Conservation (phyloP, 1,140 invertebrate species). For the Steinernema khuongi region DNA sequence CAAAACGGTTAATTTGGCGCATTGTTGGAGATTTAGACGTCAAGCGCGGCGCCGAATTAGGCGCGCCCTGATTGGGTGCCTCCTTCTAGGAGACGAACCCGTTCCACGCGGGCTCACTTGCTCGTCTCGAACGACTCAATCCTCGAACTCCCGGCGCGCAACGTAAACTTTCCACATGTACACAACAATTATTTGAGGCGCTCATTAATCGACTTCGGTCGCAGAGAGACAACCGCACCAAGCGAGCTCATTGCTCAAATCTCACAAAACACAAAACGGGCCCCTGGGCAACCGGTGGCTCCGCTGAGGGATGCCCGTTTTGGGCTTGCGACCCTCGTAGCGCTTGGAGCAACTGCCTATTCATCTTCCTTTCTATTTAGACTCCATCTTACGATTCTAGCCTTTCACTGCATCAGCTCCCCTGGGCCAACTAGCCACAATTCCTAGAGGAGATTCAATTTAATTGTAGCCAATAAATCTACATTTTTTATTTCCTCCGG, state of each 20-base stretch:
- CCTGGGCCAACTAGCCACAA: too few relatives aligned
- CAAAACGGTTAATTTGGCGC: constrained; percentile 10
- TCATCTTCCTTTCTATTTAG: not conserved
- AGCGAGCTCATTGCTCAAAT: not conserved
- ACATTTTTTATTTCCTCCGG: constrained; percentile 1
- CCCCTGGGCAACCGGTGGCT: not conserved
- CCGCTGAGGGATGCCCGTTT: too few relatives aligned
- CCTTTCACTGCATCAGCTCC: too few relatives aligned
- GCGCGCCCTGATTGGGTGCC: not conserved
- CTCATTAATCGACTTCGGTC: not conserved
- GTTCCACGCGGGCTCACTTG: not conserved
- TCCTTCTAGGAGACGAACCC: not conserved
- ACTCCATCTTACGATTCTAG: not conserved
- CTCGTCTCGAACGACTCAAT: not conserved
- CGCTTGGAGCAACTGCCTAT: not conserved
- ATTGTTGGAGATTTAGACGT: constrained; percentile 13
- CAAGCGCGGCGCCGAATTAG: constrained; percentile 3
- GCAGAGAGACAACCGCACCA: not conserved
- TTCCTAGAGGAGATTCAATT: constrained; percentile 10
- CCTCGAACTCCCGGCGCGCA: not conserved
- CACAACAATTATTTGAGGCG: constrained; percentile 7
- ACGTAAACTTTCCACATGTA: constrained; percentile 3
- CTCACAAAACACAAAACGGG: not conserved
- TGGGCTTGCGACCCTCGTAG: not conserved
- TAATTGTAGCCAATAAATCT: constrained; percentile 15